Conservation (phyloP, 2,888 invertebrate species). For the Drosophila gaucha region DNA sequence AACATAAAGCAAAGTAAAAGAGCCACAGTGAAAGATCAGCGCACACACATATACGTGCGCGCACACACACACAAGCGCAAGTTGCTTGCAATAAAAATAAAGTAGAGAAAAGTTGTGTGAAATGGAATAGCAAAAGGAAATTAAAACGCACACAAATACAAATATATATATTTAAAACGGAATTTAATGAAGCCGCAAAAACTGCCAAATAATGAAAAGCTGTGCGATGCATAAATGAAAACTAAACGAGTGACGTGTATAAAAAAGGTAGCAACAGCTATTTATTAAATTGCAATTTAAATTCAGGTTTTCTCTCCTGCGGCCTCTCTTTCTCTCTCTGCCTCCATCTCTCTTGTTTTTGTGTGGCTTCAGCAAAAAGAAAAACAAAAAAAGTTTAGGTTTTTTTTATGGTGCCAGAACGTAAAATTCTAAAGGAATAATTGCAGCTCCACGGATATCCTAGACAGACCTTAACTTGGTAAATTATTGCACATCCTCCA, state of each 20-base stretch:
- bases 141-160: slow-evolving; percentile 33
- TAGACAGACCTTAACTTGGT: slow-evolving; percentile 40
- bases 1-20: slow-evolving; percentile 69
- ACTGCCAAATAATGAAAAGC: slow-evolving; percentile 59
- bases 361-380: slow-evolving; percentile 55
- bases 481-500: slow-evolving; percentile 47
- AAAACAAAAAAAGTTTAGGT: slow-evolving; percentile 19
- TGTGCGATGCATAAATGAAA: slow-evolving; percentile 65
- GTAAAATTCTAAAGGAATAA: slow-evolving; percentile 52
- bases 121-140: slow-evolving; percentile 58
- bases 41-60: slow-evolving; percentile 27
- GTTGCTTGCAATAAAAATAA: slow-evolving; percentile 65
- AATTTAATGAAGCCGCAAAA: slow-evolving; percentile 65
- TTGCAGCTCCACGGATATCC: slow-evolving; percentile 49
- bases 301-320: slow-evolving; percentile 55
- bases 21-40: slow-evolving; percentile 73
- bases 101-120: slow-evolving; percentile 66
- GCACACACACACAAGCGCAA: slow-evolving; percentile 29
- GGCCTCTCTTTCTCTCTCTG: neutral
- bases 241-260: slow-evolving; percentile 65
- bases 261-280: slow-evolving; percentile 64
- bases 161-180: slow-evolving; percentile 36
- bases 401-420: slow-evolving; percentile 42
- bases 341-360: slow-evolving; percentile 32
- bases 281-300: slow-evolving; percentile 72